Conservation (phyloP, 2,113 vertebrate species). For the Forbesichthys papilliferus region DNA sequence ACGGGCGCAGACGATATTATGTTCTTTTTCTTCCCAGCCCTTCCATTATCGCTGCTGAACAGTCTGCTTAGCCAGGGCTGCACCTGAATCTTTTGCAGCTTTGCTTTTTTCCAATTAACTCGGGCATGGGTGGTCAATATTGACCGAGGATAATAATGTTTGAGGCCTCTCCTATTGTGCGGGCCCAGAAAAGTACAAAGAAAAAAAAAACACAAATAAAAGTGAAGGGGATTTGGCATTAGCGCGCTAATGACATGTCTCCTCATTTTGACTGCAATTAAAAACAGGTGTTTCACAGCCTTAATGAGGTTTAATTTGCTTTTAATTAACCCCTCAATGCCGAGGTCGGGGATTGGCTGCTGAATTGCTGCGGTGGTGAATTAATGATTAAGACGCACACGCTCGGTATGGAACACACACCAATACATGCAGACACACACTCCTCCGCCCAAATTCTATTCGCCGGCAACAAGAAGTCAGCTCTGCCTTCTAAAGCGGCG, state of each 20-base stretch:
- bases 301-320: constrained; percentile 77
- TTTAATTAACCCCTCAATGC: constrained; percentile 78
- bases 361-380: constrained; percentile 33
- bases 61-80: constrained; percentile 48
- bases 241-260: constrained; percentile 71
- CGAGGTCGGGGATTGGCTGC: constrained; percentile 55
- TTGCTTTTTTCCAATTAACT: constrained; percentile 72
- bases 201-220: constrained; percentile 52
- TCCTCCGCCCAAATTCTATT: constrained; percentile 20
- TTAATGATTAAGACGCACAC: constrained; percentile 50
- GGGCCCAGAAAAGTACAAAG: constrained; percentile 38
- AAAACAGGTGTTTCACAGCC: constrained; percentile 74
- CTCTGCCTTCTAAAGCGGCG: constrained; percentile 51
- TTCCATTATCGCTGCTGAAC: background rate
- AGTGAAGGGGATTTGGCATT: constrained; percentile 61
- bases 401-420: background rate
- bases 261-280: constrained; percentile 59
- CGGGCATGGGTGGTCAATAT: constrained; percentile 67
- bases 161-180: constrained; percentile 64
- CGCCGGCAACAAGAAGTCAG: constrained; percentile 50
- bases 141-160: constrained; percentile 73
- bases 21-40: constrained; percentile 44
- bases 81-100: constrained; percentile 55
- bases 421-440: background rate
- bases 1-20: constrained; percentile 55